Evolutionary conservation across 2,888 invertebrate genomes (phyloP), one percentile per base, ranked within the genome.

Genomic region (Agrochola lychnidis): DNA sequence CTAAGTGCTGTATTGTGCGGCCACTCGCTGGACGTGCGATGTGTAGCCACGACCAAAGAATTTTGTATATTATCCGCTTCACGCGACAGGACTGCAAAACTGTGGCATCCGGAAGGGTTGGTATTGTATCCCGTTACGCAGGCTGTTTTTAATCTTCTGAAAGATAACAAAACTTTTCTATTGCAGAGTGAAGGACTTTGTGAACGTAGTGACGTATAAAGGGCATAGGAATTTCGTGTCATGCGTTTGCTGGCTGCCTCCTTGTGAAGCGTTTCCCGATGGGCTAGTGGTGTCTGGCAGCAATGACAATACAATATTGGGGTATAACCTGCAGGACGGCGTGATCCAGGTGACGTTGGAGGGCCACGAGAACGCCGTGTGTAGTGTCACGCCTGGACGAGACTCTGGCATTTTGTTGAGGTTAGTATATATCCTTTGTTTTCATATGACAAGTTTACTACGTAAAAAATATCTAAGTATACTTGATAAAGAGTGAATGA

Each of bases 201-300:
- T 96, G 14, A 97, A 98, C 89, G 97, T 97, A 19, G 97, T 98
- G 71, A 98, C 98, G 0, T 97, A 98, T 89, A 97, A 97, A 89
- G 99, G 99, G 45, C 99, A 99, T 92, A 97, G 97, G 72, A 99
- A 99, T 92, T 99, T 98, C 93, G 98, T 99, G 0, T 98, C 98
- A 0, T 97, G 98, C 87, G 98, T 99, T 1, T 98, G 98, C 91
- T 98, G 98, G 91, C 91, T 99, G 87, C 98, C 98, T 66, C 98
- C 98, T 1, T 97, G 97, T 83, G 97, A 97, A 83, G 96, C 97
- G 36, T 97, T 97, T 91, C 98, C 98, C 0, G 97, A 98, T 77
- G 98, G 99, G 4, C 96, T 99, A 76, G 98, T 99, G 72, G 96
- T 99, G 73, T 99, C 99, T 7, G 99, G 99, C 30, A 98, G 99